These are phyloP conservation scores for Phocoena sinus DNA, from an alignment of 2,113 vertebrate species.

Conservation along the genomic window DNA sequence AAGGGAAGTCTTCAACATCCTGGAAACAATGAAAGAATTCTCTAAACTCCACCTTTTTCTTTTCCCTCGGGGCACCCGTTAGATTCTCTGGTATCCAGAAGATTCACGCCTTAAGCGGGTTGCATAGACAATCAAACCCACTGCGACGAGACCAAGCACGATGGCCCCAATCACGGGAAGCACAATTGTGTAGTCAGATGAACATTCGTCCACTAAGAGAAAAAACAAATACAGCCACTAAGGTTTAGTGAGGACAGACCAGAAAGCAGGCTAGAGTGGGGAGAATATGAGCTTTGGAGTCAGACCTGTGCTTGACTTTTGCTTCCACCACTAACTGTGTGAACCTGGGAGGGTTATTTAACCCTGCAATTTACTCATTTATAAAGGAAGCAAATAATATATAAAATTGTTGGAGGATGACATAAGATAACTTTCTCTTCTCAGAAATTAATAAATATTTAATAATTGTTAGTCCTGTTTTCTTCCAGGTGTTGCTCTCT, in stretches of 20 bases:
- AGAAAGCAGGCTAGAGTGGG: not conserved
- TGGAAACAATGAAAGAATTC: not conserved
- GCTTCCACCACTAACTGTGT: not conserved
- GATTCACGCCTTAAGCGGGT: constrained; percentile 40
- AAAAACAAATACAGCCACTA: not conserved
- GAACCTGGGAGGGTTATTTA: not conserved
- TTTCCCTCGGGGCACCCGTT: not conserved
- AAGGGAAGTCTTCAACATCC: not conserved
- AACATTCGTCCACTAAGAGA: constrained; percentile 56
- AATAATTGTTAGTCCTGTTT: not conserved
- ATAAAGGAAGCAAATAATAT: not conserved
- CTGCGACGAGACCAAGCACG: constrained; percentile 43
- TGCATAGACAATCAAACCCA: constrained; percentile 55
- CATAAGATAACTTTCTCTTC: not conserved
- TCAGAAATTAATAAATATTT: not conserved
- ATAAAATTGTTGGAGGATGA: not conserved
- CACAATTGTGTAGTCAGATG: constrained; percentile 49
- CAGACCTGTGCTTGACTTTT: not conserved
- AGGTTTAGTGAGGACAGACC: not conserved
- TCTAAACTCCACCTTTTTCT: not conserved
- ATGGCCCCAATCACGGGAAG: constrained; percentile 37
- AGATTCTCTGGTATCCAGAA: constrained; percentile 72
- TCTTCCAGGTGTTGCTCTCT: not conserved
- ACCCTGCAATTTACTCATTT: not conserved
- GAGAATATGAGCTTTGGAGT: not conserved